Evolutionary conservation across 2,113 vertebrate species (phyloP).

Genomic region (Neogobius melanostomus): DNA sequence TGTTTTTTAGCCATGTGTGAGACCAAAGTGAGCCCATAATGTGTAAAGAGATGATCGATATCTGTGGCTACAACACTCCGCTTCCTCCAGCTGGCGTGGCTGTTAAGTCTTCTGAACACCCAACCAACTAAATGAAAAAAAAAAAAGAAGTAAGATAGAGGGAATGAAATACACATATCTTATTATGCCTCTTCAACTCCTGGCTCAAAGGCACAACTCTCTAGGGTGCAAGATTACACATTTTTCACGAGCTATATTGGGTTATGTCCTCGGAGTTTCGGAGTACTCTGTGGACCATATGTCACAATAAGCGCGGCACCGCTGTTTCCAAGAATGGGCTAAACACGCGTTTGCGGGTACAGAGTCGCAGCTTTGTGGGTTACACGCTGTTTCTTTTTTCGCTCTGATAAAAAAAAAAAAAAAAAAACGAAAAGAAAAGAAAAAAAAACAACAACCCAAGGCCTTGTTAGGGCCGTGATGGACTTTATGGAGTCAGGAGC

Average conservation of each 20-base stretch:
- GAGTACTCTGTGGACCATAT: conserved; percentile 38
- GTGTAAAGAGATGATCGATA: conserved; percentile 73
- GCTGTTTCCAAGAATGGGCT: conserved; percentile 14
- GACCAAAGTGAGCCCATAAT: conserved; percentile 58
- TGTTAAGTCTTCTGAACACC: conserved; percentile 66
- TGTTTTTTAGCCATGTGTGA: conserved; percentile 58
- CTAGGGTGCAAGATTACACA: conserved; percentile 35
- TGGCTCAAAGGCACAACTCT: conserved; percentile 28
- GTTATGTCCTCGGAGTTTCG: conserved; percentile 27
- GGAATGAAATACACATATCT: conserved; percentile 13
- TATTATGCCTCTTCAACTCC: conserved; percentile 19
- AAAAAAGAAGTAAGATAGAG: conserved; percentile 34
- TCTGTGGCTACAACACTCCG: conserved; percentile 60
- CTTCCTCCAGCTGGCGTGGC: conserved; percentile 71
- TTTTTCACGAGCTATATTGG: conserved; percentile 46
- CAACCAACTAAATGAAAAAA: conserved; percentile 48
- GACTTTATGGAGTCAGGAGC: conserved; percentile 3
- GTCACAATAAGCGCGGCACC: conserved; percentile 34
- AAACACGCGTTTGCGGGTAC: neutral
- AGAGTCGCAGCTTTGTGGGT: neutral
- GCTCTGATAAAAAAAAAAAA: too few species aligned
- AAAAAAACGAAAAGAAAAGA: too few species aligned
- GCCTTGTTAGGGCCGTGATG: conserved; percentile 3
- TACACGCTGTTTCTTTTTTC: neutral
- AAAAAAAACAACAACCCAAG: neutral